These are phyloP conservation scores for Amazona guildingii DNA, from an alignment of 2,113 vertebrate species.

Conservation along the genomic window DNA sequence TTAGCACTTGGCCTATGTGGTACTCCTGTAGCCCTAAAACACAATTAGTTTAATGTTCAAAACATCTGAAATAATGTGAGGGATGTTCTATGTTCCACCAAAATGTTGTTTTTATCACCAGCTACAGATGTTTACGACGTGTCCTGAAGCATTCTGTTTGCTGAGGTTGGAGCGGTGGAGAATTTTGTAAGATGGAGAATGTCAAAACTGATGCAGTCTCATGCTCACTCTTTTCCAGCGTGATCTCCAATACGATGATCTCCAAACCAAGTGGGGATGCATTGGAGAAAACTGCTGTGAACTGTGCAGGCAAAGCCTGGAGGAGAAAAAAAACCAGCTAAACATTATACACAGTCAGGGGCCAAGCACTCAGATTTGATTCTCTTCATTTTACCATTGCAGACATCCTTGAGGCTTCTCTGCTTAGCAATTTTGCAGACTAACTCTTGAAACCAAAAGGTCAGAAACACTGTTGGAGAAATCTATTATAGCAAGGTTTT, in stretches of 20 bases:
- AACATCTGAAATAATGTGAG: not conserved
- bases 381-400: not conserved
- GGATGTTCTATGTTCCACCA: not conserved
- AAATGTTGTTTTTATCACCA: not conserved
- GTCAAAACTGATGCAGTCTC: not conserved
- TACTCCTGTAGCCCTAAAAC: not conserved
- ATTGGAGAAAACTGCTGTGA: not conserved
- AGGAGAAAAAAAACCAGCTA: not conserved
- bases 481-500: not conserved
- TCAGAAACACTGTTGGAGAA: not conserved
- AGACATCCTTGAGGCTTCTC: not conserved
- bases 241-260: not conserved
- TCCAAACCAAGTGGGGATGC: not conserved
- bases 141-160: not conserved
- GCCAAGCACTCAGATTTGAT: not conserved
- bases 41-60: not conserved
- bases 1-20: not conserved
- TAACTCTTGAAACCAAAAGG: conserved; percentile 13
- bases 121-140: not conserved
- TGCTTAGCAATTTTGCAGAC: not conserved
- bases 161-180: not conserved
- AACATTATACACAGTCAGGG: not conserved
- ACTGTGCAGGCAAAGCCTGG: not conserved
- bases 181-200: not conserved
- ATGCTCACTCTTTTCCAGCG: not conserved